Base-by-base conservation (phyloP, 2,113 vertebrate genomes). In the Taurulus bubalis region DNA sequence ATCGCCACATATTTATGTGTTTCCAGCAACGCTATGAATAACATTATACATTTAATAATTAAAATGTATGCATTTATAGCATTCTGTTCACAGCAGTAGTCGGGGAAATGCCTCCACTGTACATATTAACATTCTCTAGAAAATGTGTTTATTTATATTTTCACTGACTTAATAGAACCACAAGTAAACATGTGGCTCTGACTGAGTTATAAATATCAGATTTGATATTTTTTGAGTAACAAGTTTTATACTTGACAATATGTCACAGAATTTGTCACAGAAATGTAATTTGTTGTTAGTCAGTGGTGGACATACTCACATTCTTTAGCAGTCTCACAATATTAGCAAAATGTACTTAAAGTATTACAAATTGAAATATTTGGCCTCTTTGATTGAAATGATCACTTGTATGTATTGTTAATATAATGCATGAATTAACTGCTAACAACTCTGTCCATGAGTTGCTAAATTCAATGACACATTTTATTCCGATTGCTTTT, bases 1-100 rank as follows among this genome's bases (percentile, higher is more conserved):
- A 7, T 45, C 20, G 36, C 20, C 11, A 14, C n/a, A 68, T 40
- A 45, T 79, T 81, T 85, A 74, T 11, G 75, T n/a, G 28, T 49
- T 20, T 66, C n/a, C 20, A 22, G 20, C 83, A 81, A 45, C 56
- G 59, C 40, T 24, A 49, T 74, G 34, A 71, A 81, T 70, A 80
- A 82, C 71, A 56, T 38, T 58, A 47, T 55, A 55, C 62, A 73
- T 81, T 62, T 49, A 69, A 53, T 53, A 59, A 71, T 79, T 24
- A 30, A 68, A 45, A 20, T 67, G 64, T 65, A 56, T 68, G 69
- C 32, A 68, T 71, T 71, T 73, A 73, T 80, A 40, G 75, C 26
- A 34, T 45, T 80, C 16, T 68, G 60, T 55, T 80, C 38, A 63
- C 42, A 66, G 60, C 45, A 42, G 76, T 40, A 32, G 34, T 65